Base-by-base conservation (phyloP, 1,140 invertebrate species). In the Callitettix versicolor region DNA sequence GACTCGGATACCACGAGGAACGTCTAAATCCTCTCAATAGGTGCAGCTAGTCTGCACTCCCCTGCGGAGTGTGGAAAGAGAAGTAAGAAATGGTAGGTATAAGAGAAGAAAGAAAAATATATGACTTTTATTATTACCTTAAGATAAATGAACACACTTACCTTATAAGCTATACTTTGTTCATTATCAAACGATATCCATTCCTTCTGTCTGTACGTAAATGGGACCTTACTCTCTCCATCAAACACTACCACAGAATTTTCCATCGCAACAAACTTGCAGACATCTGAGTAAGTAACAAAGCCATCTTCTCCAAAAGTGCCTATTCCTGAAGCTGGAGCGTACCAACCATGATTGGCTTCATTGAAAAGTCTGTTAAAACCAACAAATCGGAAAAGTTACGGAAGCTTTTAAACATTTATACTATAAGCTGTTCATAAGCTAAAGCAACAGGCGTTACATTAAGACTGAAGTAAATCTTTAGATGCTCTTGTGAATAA, bases 181-280 rank as follows among this genome's bases (percentile, higher is more conserved):
- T 74, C 69, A 66, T 91, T 79, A 58, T 96, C 93, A 67, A 84
- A 96, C 0, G 91, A 91, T 43, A 95, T 79, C 93, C 93, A 97
- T 65, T 94, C 86, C 4, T 73, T 71, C 33, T 75, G 71, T 44
- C 77, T 77, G 53, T 80, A 84, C 3, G 85, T 73, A 71, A 91
- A 96, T 1, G 91, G 90, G 15, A 88, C 88, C 59, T 75, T 73
- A 18, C 81, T 81, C 20, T 83, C 75, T 7, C 75, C 64, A 60
- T 91, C 84, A 64, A 81, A 85, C 14, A 77, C 69, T 4, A 72
- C 67, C 9, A 62, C 63, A 0, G 78, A 64, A 2, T 63, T 74
- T 11, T 73, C 70, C 56, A 71, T 71, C 1, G 65, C 66, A 6
- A 84, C 64, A 66, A 89, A 89, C 43, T 71, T 63, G 61, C 88